phyloP scores from a whole-genome alignment of 1,140 invertebrate genomes.

The Meloidogyne chitwoodi region DNA sequence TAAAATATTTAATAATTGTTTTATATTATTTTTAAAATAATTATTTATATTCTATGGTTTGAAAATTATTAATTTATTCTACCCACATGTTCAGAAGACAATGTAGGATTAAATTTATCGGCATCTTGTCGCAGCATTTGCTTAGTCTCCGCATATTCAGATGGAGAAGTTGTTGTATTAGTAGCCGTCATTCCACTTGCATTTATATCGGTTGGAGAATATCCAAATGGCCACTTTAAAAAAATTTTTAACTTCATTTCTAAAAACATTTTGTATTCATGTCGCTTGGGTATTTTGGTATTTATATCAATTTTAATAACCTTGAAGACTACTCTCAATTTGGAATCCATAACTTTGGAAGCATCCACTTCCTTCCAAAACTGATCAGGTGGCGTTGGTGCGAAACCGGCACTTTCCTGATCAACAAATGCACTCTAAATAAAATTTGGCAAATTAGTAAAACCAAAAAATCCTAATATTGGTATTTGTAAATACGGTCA shows the following conservation, averaged over 20 bases:
- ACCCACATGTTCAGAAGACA: neutral
- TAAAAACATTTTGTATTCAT: no score
- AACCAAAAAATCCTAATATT: no score
- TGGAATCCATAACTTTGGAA: conserved; percentile 53
- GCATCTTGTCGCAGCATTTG: neutral
- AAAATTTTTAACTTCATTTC: no score
- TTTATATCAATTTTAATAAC: neutral
- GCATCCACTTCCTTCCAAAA: conserved; percentile 48
- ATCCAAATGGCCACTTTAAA: conserved; percentile 7
- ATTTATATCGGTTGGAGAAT: neutral
- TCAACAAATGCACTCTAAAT: conserved; percentile 46
- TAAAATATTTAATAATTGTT: neutral
- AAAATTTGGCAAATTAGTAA: no score
- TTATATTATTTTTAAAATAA: no score
- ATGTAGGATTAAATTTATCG: neutral
- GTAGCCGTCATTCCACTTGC: neutral
- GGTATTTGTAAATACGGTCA: no score
- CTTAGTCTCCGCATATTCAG: neutral
- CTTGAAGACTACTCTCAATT: conserved; percentile 44
- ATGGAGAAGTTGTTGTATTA: neutral
- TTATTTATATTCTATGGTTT: no score
- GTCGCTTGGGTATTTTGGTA: no score
- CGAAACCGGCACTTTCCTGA: neutral
- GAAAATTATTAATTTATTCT: no score
- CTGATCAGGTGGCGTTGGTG: conserved; percentile 30